Evolutionary conservation across 2,797 vertebrate genomes (phyloP).

Genomic region (Morelia viridis): DNA sequence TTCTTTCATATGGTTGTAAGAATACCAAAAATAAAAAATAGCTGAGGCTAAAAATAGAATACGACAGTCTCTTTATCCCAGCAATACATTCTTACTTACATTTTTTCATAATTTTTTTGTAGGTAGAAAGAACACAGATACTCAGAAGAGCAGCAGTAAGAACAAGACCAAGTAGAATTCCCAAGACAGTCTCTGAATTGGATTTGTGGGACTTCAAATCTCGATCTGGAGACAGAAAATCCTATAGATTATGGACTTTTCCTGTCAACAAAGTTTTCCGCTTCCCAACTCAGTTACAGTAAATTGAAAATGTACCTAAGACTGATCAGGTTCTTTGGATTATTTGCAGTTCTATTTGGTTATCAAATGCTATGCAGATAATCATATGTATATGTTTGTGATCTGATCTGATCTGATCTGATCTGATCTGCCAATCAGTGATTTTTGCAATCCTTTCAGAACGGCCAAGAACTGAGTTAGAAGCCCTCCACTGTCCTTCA

Average conservation of each 20-base stretch:
- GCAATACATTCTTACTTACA: conserved; percentile 58
- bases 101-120: conserved; percentile 72
- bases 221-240: conserved; percentile 58
- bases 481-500: not conserved
- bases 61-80: not conserved
- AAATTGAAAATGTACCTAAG: not conserved
- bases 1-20: not conserved
- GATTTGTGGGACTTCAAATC: conserved; percentile 29
- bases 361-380: not conserved
- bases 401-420: too few relatives aligned
- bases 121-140: conserved; percentile 64
- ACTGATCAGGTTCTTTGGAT: not conserved
- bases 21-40: not conserved
- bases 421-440: not conserved
- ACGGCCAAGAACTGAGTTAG: not conserved
- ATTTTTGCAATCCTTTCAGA: not conserved
- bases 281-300: not conserved
- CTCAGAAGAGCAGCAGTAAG: conserved; percentile 58
- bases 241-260: not conserved
- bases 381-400: not conserved
- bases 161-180: conserved; percentile 70
- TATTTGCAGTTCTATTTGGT: not conserved
- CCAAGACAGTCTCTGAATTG: conserved; percentile 32
- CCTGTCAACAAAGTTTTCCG: not conserved
- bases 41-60: not conserved